Percentiles rank a stretch among this genome's conserved stretches.
These are phyloP conservation scores for Rhinogobius similis DNA, from an alignment of 2,113 vertebrate genomes.

Conservation along the genomic window DNA sequence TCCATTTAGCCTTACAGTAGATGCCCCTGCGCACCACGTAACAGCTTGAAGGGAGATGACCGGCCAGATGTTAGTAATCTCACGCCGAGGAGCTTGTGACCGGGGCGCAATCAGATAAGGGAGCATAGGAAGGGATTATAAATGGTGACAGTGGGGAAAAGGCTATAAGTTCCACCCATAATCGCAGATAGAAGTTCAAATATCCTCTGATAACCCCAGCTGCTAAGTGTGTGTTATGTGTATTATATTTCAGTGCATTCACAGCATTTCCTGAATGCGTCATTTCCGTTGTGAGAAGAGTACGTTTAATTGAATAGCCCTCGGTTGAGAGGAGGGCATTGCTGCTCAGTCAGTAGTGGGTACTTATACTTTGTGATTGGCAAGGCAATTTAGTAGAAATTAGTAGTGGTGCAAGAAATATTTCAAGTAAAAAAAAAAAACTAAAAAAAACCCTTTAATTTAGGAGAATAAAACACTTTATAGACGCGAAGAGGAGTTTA, in stretches of 20 bases:
- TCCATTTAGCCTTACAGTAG: conserved; percentile 29
- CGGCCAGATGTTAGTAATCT: conserved; percentile 76
- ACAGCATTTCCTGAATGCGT: conserved; percentile 10
- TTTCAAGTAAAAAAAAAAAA: too few species aligned
- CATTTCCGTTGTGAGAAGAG: not conserved
- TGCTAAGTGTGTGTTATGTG: not conserved
- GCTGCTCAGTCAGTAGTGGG: not conserved
- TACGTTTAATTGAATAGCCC: not conserved
- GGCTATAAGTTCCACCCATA: conserved; percentile 39
- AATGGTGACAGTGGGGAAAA: conserved; percentile 50
- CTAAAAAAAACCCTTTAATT: too few species aligned
- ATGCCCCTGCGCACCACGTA: conserved; percentile 41
- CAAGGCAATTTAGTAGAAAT: too few species aligned
- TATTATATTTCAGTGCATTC: not conserved
- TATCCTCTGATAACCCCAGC: conserved; percentile 35
- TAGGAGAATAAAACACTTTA: too few species aligned
- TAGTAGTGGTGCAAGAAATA: too few species aligned
- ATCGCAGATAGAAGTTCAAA: conserved; percentile 34
- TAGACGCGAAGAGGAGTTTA: too few species aligned
- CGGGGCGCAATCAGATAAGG: conserved; percentile 64
- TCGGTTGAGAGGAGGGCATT: not conserved
- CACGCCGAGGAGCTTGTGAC: conserved; percentile 61
- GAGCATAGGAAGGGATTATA: conserved; percentile 63
- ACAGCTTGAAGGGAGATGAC: conserved; percentile 72
- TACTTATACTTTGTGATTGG: not conserved